These are phyloP conservation scores for Notamacropus eugenii DNA, from an alignment of 2,797 vertebrate genomes.

Conservation along the genomic window DNA sequence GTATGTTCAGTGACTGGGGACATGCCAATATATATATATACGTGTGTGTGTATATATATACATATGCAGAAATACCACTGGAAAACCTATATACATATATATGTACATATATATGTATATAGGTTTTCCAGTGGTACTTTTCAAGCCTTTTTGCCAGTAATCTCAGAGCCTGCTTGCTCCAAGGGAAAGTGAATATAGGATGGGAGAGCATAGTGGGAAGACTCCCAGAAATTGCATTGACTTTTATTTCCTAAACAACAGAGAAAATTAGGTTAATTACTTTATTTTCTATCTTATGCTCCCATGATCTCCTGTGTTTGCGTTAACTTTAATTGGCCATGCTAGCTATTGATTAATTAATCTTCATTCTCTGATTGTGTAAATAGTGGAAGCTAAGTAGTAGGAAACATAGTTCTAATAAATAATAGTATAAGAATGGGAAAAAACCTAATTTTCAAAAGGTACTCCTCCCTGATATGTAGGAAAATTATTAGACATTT, in stretches of 20 bases:
- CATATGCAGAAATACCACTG: too few relatives aligned
- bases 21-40: neutral
- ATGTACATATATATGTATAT: too few relatives aligned
- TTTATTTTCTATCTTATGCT: conserved; percentile 22
- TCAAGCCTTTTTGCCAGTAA: neutral
- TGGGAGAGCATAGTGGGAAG: neutral
- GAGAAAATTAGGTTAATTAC: conserved; percentile 12
- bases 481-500: neutral
- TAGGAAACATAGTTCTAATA: conserved; percentile 49
- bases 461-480: conserved; percentile 26
- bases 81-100: too few relatives aligned
- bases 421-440: conserved; percentile 22
- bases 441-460: conserved; percentile 35
- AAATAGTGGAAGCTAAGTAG: conserved; percentile 40
- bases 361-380: conserved; percentile 14
- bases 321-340: neutral
- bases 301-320: neutral
- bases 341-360: neutral
- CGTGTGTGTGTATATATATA: too few relatives aligned
- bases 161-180: conserved; percentile 1
- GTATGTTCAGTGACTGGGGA: conserved; percentile 22
- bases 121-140: neutral
- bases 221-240: neutral
- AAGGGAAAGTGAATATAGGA: conserved; percentile 22
- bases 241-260: neutral